Percentiles rank a stretch among this genome's conserved stretches.
Conservation (phyloP, 2,888 invertebrate species). For the Metacarcinus magister region DNA sequence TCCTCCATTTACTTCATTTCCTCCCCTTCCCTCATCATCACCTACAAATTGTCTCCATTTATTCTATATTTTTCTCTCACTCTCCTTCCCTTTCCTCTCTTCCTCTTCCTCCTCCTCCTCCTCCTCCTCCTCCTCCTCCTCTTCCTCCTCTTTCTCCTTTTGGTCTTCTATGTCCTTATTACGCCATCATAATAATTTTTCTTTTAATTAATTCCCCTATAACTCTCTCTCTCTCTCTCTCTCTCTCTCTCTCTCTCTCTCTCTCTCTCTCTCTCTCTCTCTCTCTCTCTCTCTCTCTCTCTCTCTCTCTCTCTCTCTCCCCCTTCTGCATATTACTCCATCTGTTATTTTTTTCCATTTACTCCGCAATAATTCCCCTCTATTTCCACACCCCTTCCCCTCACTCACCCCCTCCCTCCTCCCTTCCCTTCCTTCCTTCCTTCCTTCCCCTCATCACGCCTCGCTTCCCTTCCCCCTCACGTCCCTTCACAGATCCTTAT, state of each 20-base stretch:
- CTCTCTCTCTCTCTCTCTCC: constrained; percentile 27
- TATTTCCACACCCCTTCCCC: not conserved
- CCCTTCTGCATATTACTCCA: not conserved
- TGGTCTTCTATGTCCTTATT: not conserved
- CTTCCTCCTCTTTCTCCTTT: not conserved
- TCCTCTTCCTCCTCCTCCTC: not conserved
- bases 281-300: constrained; percentile 17
- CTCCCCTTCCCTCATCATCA: not conserved
- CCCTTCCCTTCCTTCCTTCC: not conserved
- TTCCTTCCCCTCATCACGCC: not conserved
- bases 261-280: constrained; percentile 48
- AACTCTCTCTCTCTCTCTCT: not conserved
- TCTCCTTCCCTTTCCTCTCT: not conserved
- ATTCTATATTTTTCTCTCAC: not conserved
- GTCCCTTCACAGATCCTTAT: not conserved
- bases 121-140: not conserved
- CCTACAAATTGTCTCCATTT: not conserved
- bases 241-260: constrained; percentile 41
- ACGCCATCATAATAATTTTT: constrained; percentile 28
- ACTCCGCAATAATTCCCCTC: not conserved
- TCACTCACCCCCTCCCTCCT: not conserved
- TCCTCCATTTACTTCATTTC: not conserved
- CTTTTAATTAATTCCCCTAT: not conserved
- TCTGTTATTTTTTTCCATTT: constrained; percentile 15
- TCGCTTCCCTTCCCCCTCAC: not conserved